Base-by-base conservation (phyloP, 2,113 vertebrate genomes). In the Periophthalmus modestus region DNA sequence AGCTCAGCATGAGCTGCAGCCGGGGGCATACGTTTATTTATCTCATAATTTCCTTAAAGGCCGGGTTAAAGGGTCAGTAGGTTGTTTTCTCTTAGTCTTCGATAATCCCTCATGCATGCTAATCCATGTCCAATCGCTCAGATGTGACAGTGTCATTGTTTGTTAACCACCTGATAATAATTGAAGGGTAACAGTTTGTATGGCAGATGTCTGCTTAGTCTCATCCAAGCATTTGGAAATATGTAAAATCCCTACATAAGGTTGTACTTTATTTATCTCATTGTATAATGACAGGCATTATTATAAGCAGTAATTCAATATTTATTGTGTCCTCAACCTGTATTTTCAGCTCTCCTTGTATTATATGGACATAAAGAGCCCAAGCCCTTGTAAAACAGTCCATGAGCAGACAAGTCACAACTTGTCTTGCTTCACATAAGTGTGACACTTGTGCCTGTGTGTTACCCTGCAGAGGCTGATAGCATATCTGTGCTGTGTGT, bases 41-140 rank as follows among this genome's bases (percentile, higher is more conserved):
- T 76, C 33, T 77, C 58, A 69, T 78, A 23, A 52, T 67, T 75
- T 65, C 62, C 57, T 71, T 71, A 50, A 66, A 72, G 46, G 39
- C n/a, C 46, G 65, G 66, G 71, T 85, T 68, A 76, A 67, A 80
- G 33, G 66, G 62, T 80, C 71, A 78, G 52, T 0, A 5, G 36
- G 68, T 23, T 66, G 76, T 74, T 83, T 74, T 78, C 62, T 74
- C 75, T 77, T 34, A 59, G 70, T 68, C 55, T 70, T 61, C 57
- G 46, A 55, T 85, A 83, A 83, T 87, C 78, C 79, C 69, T 69
- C 34, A 67, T 68, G 63, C 47, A 47, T 68, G 71, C 34, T 84
- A 78, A 87, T 80, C 73, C 73, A n/a, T 39, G 46, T 73, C 68
- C 76, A 75, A 19, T 75, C 69, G 77, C 52, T 71, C 48, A 75